These are phyloP conservation scores for Adelphocoris suturalis DNA, from an alignment of 2,888 invertebrate genomes.

Conservation along the genomic window DNA sequence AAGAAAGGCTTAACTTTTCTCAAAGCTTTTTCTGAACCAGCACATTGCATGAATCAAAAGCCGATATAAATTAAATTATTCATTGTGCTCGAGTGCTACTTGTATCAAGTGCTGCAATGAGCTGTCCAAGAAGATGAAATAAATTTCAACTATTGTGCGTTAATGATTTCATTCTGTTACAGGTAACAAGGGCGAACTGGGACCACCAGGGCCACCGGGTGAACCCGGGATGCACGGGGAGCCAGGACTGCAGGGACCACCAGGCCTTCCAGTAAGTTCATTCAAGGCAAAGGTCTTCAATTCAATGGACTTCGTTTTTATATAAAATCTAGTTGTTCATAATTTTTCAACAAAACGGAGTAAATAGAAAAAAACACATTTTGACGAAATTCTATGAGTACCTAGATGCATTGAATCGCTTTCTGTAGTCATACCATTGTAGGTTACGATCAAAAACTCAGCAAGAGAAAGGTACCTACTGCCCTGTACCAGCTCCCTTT, in stretches of 20 bases:
- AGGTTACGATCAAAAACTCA: no score
- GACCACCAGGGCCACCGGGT: conserved; percentile 87
- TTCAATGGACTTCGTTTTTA: no score
- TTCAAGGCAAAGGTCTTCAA: no score
- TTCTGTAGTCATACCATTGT: no score
- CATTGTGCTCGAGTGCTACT: background rate
- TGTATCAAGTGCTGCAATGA: background rate
- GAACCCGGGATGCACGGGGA: conserved; percentile 87
- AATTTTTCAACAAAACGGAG: no score
- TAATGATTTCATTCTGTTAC: conserved; percentile 54
- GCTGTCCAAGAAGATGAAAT: background rate
- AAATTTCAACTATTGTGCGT: background rate
- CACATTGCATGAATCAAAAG: background rate
- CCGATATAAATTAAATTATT: background rate
- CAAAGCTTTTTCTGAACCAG: background rate
- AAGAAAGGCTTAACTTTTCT: background rate
- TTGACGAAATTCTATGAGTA: no score
- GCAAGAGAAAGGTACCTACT: no score
- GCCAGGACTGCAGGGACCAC: conserved; percentile 92
- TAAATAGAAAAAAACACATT: no score
- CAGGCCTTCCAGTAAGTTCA: conserved; percentile 86
- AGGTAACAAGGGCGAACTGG: conserved; percentile 83
- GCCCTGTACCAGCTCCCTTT: no score
- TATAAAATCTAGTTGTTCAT: no score
- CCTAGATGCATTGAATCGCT: no score